phyloP scores from a whole-genome alignment of 2,888 invertebrate genomes.

The Branchellion lobata region DNA sequence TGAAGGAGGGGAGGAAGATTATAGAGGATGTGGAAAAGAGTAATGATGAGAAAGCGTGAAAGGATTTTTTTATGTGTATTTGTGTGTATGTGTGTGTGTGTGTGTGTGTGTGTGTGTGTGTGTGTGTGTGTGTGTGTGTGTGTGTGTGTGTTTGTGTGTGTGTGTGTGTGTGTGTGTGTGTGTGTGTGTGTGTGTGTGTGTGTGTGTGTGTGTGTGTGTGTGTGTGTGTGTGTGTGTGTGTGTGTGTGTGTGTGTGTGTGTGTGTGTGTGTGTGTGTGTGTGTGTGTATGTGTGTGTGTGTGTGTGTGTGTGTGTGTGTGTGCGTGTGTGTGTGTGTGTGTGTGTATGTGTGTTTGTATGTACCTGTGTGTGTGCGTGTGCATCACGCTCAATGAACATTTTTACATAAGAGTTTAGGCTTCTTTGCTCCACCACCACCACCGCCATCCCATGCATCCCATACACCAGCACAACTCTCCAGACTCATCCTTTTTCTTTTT shows the following conservation, averaged over 20 bases:
- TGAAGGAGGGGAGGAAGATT: no score
- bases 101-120: conserved; percentile 23
- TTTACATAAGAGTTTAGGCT: no score
- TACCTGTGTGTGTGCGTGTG: conserved; percentile 1
- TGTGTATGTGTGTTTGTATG: conserved; percentile 12
- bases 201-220: conserved; percentile 26
- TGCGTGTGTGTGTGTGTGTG: conserved; percentile 23
- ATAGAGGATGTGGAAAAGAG: no score
- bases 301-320: conserved; percentile 26
- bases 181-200: conserved; percentile 22
- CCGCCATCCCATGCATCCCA: no score
- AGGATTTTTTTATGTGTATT: no score
- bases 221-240: conserved; percentile 29
- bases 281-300: conserved; percentile 25
- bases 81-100: conserved; percentile 20
- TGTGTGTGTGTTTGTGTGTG: no score
- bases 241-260: conserved; percentile 23
- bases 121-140: not conserved
- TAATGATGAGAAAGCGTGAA: no score
- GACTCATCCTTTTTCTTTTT: no score
- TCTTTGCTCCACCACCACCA: no score
- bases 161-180: not conserved
- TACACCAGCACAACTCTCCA: no score
- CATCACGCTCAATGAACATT: not conserved
- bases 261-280: conserved; percentile 25